Percentiles rank a stretch among this genome's conserved stretches.
These are phyloP conservation scores for Oxyruncus cristatus DNA, from an alignment of 2,113 vertebrate species.

Conservation along the genomic window DNA sequence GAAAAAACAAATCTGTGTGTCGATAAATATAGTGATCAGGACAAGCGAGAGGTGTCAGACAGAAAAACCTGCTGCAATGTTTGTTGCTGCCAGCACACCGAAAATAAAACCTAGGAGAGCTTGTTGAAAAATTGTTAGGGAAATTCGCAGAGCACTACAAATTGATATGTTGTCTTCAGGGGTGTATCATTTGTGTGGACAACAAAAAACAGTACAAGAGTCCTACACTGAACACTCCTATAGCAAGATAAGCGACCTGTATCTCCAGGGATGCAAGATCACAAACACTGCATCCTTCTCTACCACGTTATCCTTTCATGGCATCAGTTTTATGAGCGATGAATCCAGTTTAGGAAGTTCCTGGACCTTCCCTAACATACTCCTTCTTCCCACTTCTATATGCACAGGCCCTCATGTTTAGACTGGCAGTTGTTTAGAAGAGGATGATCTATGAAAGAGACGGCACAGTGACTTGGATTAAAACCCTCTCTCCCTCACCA, in stretches of 20 bases:
- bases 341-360: neutral
- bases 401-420: neutral
- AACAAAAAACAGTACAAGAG: neutral
- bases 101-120: conserved; percentile 7
- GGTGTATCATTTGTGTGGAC: neutral
- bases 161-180: neutral
- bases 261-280: neutral
- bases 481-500: neutral
- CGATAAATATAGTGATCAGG: conserved; percentile 52
- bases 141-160: neutral
- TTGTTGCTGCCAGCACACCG: neutral
- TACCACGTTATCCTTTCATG: neutral
- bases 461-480: neutral
- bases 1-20: conserved; percentile 62
- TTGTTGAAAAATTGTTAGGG: neutral
- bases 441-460: neutral
- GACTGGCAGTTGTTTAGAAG: neutral
- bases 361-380: neutral
- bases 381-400: neutral
- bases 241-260: neutral
- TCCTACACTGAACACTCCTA: neutral
- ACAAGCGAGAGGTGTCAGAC: conserved; percentile 36
- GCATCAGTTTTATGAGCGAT: neutral
- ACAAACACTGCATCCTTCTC: neutral
- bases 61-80: conserved; percentile 47